These are phyloP conservation scores for Narcine bancroftii DNA, from an alignment of 2,113 vertebrate genomes.

Conservation along the genomic window DNA sequence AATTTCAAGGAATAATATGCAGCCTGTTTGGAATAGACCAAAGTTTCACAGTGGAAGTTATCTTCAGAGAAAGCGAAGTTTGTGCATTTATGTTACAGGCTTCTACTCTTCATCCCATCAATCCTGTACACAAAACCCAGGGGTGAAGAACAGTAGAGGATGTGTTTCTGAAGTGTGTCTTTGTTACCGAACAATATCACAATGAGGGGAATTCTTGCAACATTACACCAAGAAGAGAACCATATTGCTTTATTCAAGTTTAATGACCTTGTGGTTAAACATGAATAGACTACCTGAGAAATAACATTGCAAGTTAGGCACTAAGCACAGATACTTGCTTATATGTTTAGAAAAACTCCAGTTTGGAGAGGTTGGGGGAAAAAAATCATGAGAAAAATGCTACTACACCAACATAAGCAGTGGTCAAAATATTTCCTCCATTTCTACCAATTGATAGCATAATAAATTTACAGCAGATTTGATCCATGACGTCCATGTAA, in stretches of 20 bases:
- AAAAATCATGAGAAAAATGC: not conserved
- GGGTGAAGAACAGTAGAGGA: not conserved
- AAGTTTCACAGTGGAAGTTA: not conserved
- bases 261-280: not conserved
- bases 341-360: not conserved
- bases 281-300: not conserved
- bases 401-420: not conserved
- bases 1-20: not conserved
- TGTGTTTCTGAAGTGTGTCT: not conserved
- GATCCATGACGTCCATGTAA: no score
- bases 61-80: not conserved
- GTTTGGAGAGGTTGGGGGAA: not conserved
- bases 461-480: no score
- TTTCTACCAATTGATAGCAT: not conserved
- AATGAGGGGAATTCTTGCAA: not conserved
- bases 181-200: not conserved
- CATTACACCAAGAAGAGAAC: not conserved
- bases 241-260: not conserved
- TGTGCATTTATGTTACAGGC: not conserved
- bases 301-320: not conserved
- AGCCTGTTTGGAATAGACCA: not conserved
- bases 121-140: not conserved
- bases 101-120: not conserved
- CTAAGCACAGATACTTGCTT: not conserved
- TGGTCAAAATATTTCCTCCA: not conserved